Conservation (phyloP, 2,113 vertebrate genomes). For the Ranitomeya variabilis region DNA sequence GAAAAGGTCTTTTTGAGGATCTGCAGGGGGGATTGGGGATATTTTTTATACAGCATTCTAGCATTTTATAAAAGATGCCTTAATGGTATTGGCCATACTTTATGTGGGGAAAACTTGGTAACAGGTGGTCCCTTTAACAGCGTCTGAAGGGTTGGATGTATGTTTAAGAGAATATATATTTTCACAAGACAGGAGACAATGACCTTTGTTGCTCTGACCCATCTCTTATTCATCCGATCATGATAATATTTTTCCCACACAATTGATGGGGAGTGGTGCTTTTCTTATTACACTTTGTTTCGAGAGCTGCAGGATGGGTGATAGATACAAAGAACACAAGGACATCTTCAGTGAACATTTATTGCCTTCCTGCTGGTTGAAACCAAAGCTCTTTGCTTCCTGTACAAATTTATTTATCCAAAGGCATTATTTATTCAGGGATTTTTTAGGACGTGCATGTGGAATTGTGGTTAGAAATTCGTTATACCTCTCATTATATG, state of each 20-base stretch:
- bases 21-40: no score
- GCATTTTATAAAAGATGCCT: no score
- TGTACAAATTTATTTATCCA: conserved; percentile 2
- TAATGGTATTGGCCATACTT: no score
- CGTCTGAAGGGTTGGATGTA: neutral
- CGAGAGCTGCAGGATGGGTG: neutral
- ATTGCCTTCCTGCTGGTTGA: neutral
- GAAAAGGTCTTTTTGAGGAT: no score
- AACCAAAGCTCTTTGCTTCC: neutral
- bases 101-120: no score
- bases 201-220: neutral
- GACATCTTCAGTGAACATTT: neutral
- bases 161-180: neutral
- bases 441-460: neutral
- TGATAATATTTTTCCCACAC: neutral
- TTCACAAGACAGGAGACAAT: neutral
- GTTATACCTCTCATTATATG: neutral
- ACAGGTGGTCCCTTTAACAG: neutral
- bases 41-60: no score
- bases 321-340: neutral
- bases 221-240: neutral
- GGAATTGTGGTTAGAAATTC: neutral
- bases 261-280: neutral
- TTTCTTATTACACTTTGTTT: neutral
- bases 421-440: neutral